Percentiles rank a stretch among this genome's conserved stretches.
Evolutionary conservation across 2,113 vertebrate genomes (phyloP).

Genomic region (Oreochromis spilurus): DNA sequence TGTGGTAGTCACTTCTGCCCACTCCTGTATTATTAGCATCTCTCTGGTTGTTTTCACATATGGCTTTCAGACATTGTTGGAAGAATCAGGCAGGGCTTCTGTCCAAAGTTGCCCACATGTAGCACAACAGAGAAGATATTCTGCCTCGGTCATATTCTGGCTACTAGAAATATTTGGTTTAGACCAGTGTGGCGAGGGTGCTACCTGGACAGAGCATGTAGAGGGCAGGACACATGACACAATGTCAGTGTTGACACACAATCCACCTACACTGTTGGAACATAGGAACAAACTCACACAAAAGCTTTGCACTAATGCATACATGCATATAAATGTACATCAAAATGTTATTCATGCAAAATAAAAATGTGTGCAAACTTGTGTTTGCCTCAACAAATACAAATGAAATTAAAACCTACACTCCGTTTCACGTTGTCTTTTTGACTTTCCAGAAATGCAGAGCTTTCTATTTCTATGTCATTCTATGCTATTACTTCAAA

Average conservation of each 20-base stretch:
- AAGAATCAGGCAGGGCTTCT: not conserved
- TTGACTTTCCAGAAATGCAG: constrained; percentile 18
- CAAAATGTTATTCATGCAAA: not conserved
- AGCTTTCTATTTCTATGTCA: constrained; percentile 26
- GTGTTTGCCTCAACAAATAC: not conserved
- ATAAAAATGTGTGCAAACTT: not conserved
- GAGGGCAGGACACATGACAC: not conserved
- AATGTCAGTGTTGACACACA: not conserved
- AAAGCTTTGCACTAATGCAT: not conserved
- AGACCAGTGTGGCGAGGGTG: not conserved
- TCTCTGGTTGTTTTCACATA: not conserved
- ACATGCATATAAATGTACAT: not conserved
- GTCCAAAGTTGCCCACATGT: not conserved
- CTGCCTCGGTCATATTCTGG: not conserved
- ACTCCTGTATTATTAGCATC: not conserved
- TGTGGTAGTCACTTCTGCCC: not conserved
- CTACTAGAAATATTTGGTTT: not conserved
- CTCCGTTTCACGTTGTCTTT: not conserved
- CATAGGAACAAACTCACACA: not conserved
- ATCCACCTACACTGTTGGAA: not conserved
- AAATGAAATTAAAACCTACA: not conserved
- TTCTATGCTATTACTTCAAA: constrained; percentile 44
- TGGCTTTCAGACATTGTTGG: not conserved
- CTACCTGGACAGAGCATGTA: not conserved
- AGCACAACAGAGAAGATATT: not conserved